Conservation (phyloP, 1,140 invertebrate genomes). For the Odontomachus brunneus region DNA sequence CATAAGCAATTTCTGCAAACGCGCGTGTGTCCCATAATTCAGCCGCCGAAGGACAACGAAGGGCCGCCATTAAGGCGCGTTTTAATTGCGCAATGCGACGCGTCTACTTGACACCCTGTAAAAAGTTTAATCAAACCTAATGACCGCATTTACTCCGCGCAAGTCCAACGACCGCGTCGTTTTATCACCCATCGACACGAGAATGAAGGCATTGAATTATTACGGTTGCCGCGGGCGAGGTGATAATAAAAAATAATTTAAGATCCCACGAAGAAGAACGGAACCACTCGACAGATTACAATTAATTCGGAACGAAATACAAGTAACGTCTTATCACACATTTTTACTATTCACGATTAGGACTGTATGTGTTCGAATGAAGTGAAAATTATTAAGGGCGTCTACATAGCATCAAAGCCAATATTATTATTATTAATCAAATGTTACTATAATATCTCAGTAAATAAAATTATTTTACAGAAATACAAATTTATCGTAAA, state of each 20-base stretch:
- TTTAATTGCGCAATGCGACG: conserved; percentile 72
- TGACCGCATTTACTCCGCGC: conserved; percentile 63
- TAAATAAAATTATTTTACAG: no score
- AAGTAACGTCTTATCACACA: background rate
- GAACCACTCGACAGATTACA: conserved; percentile 34
- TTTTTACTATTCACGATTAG: background rate
- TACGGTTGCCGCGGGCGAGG: conserved; percentile 7
- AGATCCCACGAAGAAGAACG: conserved; percentile 16
- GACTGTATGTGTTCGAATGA: conserved; percentile 16
- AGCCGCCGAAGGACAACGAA: conserved; percentile 38
- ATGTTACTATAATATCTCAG: no score
- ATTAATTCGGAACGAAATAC: conserved; percentile 42
- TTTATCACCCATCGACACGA: conserved; percentile 61
- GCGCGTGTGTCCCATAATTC: conserved; percentile 26
- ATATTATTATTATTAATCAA: no score
- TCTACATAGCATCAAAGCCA: no score
- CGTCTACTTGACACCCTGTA: conserved; percentile 74
- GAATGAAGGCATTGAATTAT: conserved; percentile 68
- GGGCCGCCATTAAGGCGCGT: conserved; percentile 46
- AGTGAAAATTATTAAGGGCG: no score
- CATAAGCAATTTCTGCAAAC: conserved; percentile 43
- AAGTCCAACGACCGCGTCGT: conserved; percentile 31
- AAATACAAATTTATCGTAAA: no score
- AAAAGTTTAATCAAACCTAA: conserved; percentile 79
- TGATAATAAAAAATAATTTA: conserved; percentile 65